A percentile compares a stretch with the other conserved stretches of the same genome.
Conservation (phyloP, 2,888 invertebrate species). For the Microchrysa polita region DNA sequence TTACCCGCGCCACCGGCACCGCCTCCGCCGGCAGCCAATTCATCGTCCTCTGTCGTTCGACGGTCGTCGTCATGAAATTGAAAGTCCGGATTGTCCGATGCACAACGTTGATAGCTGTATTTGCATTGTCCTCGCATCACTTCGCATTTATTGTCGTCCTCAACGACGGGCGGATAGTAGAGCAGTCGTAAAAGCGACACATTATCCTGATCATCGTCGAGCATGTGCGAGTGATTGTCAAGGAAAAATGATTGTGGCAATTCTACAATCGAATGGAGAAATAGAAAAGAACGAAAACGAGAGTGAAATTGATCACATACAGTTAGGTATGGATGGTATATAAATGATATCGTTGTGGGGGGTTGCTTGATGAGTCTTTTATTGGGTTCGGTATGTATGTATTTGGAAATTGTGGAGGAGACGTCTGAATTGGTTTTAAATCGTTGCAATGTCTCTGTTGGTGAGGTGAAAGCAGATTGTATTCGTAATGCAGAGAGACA, state of each 20-base stretch:
- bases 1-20: too few species aligned
- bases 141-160: constrained; percentile 68
- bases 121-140: constrained; percentile 64
- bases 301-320: too few species aligned
- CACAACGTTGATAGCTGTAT: constrained; percentile 64
- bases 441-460: too few species aligned
- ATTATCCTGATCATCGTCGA: constrained; percentile 71
- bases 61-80: constrained; percentile 60
- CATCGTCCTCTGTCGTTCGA: constrained; percentile 54
- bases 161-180: constrained; percentile 77
- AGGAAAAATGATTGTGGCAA: constrained; percentile 71
- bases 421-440: too few species aligned
- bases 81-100: constrained; percentile 61
- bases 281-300: background rate
- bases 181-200: constrained; percentile 74
- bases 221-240: constrained; percentile 73
- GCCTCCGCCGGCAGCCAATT: constrained; percentile 47
- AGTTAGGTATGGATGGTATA: too few species aligned
- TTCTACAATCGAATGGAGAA: constrained; percentile 61
- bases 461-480: too few species aligned
- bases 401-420: too few species aligned
- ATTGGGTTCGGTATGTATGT: too few species aligned
- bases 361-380: too few species aligned
- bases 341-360: too few species aligned
- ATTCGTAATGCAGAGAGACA: too few species aligned